Percentiles rank a stretch among this genome's conserved stretches.
Evolutionary conservation across 2,797 vertebrate species (phyloP).

Genomic region (Agapornis canus): DNA sequence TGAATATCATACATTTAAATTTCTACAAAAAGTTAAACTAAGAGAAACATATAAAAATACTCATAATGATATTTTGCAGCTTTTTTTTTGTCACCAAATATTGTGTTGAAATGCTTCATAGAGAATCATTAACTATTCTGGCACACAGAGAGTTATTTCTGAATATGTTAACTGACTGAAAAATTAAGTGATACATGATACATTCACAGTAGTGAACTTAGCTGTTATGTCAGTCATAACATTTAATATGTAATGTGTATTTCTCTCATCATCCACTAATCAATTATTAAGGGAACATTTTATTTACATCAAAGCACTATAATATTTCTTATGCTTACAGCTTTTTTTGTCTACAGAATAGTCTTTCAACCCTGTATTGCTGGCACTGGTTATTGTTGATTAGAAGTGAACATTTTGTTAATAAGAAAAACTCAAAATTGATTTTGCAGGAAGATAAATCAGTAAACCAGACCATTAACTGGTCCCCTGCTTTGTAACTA

Average conservation of each 20-base stretch:
- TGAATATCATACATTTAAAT: not conserved
- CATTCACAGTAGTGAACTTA: not conserved
- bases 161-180: not conserved
- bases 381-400: constrained; percentile 17
- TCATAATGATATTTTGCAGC: not conserved
- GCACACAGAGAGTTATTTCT: not conserved
- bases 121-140: not conserved
- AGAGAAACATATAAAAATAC: not conserved
- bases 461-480: constrained; percentile 15
- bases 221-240: not conserved
- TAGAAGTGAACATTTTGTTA: constrained; percentile 15
- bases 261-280: constrained; percentile 29
- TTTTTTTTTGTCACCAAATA: not conserved
- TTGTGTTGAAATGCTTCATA: not conserved
- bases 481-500: not conserved
- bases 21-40: not conserved
- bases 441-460: constrained; percentile 18
- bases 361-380: not conserved
- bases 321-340: constrained; percentile 26
- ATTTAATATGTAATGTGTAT: not conserved
- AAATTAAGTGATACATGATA: not conserved
- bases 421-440: constrained; percentile 13
- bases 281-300: constrained; percentile 48
- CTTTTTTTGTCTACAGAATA: constrained; percentile 8
- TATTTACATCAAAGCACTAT: constrained; percentile 40